A percentile compares a stretch with the other conserved stretches of the same genome.
phyloP scores from a whole-genome alignment of 2,113 vertebrate genomes.

The Ramphastos sulfuratus region DNA sequence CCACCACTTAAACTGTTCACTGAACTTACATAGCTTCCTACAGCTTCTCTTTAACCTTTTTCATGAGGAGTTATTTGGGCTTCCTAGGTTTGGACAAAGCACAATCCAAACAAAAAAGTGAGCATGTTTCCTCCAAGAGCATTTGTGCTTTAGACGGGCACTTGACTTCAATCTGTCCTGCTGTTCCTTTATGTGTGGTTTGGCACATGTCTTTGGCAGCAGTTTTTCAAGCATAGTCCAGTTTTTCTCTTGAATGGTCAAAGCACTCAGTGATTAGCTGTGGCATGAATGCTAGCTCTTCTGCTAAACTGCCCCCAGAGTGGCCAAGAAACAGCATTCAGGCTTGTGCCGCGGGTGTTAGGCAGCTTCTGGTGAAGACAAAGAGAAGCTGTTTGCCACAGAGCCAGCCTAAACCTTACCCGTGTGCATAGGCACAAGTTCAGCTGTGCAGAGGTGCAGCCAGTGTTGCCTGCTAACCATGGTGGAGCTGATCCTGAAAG shows the following conservation, averaged over 20 bases:
- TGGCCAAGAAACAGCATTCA: background rate
- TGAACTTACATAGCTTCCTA: slow-evolving; percentile 20
- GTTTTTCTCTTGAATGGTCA: slow-evolving; percentile 43
- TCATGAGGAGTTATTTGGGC: background rate
- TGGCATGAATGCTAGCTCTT: background rate
- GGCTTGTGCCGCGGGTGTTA: background rate
- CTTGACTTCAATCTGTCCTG: slow-evolving; percentile 18
- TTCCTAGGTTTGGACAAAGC: slow-evolving; percentile 26
- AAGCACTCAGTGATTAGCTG: slow-evolving; percentile 14
- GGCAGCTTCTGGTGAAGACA: background rate
- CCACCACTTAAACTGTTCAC: background rate
- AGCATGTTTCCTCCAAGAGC: background rate
- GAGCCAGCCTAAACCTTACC: background rate
- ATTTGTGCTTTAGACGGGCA: slow-evolving; percentile 11
- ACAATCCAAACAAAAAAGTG: background rate
- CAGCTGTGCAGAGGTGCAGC: background rate
- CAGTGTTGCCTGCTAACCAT: background rate
- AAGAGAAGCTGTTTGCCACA: background rate
- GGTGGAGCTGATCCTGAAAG: background rate
- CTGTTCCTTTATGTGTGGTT: slow-evolving; percentile 46
- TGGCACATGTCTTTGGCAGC: slow-evolving; percentile 44
- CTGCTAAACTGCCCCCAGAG: background rate
- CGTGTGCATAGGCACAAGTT: accelerated
- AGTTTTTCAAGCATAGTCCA: slow-evolving; percentile 41
- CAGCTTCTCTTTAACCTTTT: slow-evolving; percentile 21